A percentile compares a stretch with the other conserved stretches of the same genome.
phyloP scores from a whole-genome alignment of 1,140 invertebrate species.

The Drosophila equinoxialis region DNA sequence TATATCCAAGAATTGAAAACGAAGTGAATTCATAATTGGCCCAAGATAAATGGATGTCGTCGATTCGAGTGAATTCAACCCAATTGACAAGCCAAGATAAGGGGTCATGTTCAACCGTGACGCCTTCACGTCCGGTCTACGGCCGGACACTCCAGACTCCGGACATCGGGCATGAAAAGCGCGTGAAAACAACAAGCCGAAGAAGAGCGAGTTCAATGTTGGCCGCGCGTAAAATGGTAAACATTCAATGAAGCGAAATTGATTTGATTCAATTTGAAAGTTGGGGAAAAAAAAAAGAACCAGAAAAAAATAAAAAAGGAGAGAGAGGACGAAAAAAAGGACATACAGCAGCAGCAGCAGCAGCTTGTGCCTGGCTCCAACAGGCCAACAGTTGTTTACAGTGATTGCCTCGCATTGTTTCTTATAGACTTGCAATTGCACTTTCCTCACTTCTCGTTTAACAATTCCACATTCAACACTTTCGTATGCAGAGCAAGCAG shows the following conservation, averaged over 20 bases:
- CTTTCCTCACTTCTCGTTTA: no score
- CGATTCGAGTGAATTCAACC: slow-evolving; percentile 6
- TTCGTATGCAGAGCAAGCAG: slow-evolving; percentile 11
- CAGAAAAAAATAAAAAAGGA: neutral
- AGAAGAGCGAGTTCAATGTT: slow-evolving; percentile 4
- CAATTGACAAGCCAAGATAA: slow-evolving; percentile 12
- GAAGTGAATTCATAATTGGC: slow-evolving; percentile 16
- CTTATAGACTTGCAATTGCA: slow-evolving; percentile 8
- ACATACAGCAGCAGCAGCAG: slow-evolving; percentile 1
- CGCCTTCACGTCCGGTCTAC: slow-evolving; percentile 35
- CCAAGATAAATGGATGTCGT: slow-evolving; percentile 2
- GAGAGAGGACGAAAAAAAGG: slow-evolving; percentile 10
- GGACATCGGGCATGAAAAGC: slow-evolving; percentile 33
- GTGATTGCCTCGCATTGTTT: slow-evolving; percentile 44
- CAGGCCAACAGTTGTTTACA: slow-evolving; percentile 38
- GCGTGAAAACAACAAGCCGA: slow-evolving; percentile 32
- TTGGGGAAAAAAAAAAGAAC: slow-evolving; percentile 30
- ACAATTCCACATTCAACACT: neutral
- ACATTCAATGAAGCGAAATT: slow-evolving; percentile 75
- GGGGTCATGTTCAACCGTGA: slow-evolving; percentile 36
- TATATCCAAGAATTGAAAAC: slow-evolving; percentile 12
- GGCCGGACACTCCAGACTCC: slow-evolving; percentile 2
- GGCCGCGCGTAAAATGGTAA: slow-evolving; percentile 56
- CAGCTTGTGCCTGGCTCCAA: neutral
- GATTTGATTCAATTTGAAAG: slow-evolving; percentile 76